phyloP scores from a whole-genome alignment of 2,888 invertebrate species.

The Deroplatys truncata region DNA sequence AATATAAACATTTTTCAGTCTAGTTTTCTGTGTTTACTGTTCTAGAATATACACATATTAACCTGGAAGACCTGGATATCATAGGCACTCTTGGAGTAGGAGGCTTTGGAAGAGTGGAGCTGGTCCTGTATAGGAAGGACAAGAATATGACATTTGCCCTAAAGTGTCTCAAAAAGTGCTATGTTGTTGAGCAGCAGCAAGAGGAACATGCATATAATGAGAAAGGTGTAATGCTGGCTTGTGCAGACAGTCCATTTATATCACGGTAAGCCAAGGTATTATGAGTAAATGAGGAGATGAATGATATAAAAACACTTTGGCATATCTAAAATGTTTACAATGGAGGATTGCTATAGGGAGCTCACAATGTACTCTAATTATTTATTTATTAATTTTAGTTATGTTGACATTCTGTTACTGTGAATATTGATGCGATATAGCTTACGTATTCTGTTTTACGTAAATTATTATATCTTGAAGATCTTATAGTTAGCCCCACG shows the following conservation, averaged over 20 bases:
- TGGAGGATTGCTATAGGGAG: too few relatives aligned
- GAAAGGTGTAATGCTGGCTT: slow-evolving; percentile 59
- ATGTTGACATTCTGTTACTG: too few relatives aligned
- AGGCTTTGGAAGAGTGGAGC: slow-evolving; percentile 54
- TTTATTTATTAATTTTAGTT: too few relatives aligned
- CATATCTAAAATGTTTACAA: not conserved
- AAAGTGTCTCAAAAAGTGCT: slow-evolving; percentile 84
- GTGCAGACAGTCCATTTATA: slow-evolving; percentile 32
- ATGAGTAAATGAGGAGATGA: slow-evolving; percentile 28
- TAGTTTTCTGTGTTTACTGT: not conserved
- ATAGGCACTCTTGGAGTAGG: slow-evolving; percentile 55
- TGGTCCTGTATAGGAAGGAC: slow-evolving; percentile 38
- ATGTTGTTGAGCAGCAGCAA: slow-evolving; percentile 83
- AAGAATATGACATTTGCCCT: slow-evolving; percentile 64
- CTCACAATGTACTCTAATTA: too few relatives aligned
- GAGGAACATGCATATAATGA: slow-evolving; percentile 87
- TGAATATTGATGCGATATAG: too few relatives aligned
- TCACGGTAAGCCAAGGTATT: slow-evolving; percentile 23
- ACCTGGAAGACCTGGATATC: slow-evolving; percentile 55
- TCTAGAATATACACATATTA: slow-evolving; percentile 46
- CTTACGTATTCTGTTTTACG: too few relatives aligned
- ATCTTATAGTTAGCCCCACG: too few relatives aligned
- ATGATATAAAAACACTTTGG: not conserved
- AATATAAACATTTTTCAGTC: too few relatives aligned
- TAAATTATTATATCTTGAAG: too few relatives aligned